phyloP scores from a whole-genome alignment of 2,113 vertebrate species.

The Tychaedon coryphoeus region DNA sequence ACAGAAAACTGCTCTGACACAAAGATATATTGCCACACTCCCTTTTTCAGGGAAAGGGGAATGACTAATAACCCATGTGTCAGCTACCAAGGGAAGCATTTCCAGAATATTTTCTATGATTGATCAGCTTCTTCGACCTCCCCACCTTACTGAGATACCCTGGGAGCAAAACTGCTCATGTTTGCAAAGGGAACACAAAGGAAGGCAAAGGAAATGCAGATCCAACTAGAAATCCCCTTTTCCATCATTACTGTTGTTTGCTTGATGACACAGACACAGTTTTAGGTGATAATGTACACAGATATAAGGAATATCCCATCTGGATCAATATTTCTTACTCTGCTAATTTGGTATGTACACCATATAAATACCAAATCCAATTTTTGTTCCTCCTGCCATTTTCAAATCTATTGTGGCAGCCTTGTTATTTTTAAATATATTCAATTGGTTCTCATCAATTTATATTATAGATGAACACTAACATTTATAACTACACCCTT shows the following conservation, averaged over 20 bases:
- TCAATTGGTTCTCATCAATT: neutral
- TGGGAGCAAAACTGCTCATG: neutral
- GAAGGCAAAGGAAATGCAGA: neutral
- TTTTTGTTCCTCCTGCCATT: neutral
- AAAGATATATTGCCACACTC: neutral
- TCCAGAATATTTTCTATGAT: neutral
- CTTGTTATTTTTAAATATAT: neutral
- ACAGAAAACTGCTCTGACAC: neutral
- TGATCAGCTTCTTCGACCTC: neutral
- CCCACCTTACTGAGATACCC: neutral
- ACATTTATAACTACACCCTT: neutral
- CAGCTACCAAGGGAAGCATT: neutral
- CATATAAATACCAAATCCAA: neutral
- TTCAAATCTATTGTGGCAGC: neutral
- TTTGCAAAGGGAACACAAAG: neutral
- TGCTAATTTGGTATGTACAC: neutral
- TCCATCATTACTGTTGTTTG: neutral
- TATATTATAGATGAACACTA: neutral
- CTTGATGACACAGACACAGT: neutral
- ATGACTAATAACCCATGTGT: neutral
- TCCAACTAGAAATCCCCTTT: neutral
- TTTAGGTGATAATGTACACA: neutral
- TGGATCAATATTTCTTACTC: neutral
- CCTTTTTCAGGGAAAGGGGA: neutral
- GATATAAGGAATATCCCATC: neutral